Evolutionary conservation across 2,888 invertebrate genomes (phyloP).

Genomic region (Eupithecia abbreviata): DNA sequence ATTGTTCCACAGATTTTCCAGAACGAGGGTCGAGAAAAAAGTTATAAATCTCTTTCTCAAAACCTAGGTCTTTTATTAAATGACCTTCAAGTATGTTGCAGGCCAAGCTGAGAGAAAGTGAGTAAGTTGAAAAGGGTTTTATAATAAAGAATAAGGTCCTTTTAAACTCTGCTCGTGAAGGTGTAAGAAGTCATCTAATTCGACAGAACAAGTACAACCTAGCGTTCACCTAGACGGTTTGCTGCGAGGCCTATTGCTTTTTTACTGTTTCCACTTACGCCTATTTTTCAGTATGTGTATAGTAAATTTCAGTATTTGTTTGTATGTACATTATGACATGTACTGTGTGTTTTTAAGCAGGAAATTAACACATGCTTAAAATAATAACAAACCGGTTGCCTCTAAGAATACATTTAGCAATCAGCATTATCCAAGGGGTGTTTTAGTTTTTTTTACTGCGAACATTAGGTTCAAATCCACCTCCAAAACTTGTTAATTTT

Average conservation of each 20-base stretch:
- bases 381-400: no score
- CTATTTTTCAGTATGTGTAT: no score
- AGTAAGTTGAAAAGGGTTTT: not conserved
- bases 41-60: slow-evolving; percentile 39
- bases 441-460: not conserved
- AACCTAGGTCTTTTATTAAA: slow-evolving; percentile 41
- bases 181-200: not conserved
- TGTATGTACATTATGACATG: no score
- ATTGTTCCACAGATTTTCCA: slow-evolving; percentile 32
- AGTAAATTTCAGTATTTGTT: no score
- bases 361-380: no score
- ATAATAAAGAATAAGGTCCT: not conserved
- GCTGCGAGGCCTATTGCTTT: not conserved
- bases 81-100: slow-evolving; percentile 40
- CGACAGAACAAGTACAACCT: not conserved
- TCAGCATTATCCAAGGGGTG: not conserved
- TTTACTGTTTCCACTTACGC: no score
- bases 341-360: no score
- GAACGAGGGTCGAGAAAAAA: slow-evolving; percentile 33
- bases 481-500: no score
- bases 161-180: not conserved
- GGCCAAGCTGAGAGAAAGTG: not conserved
- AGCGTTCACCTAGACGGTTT: not conserved
- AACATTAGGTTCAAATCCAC: no score
- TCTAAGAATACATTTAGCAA: no score